Base-by-base conservation (phyloP, 1,140 invertebrate genomes). In the Leptopilina boulardi region DNA sequence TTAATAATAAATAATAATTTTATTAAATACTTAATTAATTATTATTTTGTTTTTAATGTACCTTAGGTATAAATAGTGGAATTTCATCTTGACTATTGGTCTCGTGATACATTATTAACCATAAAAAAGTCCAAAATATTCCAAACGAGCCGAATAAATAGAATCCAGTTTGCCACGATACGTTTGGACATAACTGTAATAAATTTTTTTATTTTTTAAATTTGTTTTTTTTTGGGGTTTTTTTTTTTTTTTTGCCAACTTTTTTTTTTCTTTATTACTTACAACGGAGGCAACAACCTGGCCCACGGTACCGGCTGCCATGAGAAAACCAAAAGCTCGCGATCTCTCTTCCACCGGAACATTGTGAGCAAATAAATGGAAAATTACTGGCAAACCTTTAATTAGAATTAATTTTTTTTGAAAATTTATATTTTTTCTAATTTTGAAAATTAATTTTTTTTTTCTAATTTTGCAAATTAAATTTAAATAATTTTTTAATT, bases 221-320 rank as follows among this genome's bases (percentile, higher is more conserved):
- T 30, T 5, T 30, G 26, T 30, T 3, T 30, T 30, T 3, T n/a
- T n/a, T n/a, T n/a, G n/a, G n/a, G n/a, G n/a, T n/a, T n/a, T n/a
- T n/a, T 10, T 34, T 54, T 11, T 70, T 23, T 3, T 34, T 23
- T 11, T 2, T 30, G 3, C 2, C 21, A 38, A 11, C 5, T 0
- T 71, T 41, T 11, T 15, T 8, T 34, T 18, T 71, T 5, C 18
- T 0, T 38, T 19, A 78, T 34, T 66, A 88, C 92, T 92, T 90
- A 95, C 94, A 80, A 96, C 87, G 82, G 95, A 95, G 70, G 95
- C 94, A 38, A 96, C 91, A 47, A 95, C 96, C 91, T 96, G 95
- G 5, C 95, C 95, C 72, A 95, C 93, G 51, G 95, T 95, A 26
- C 95, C 95, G 77, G 93, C 93, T 59, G 95, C 95, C 42, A 96